Evolutionary conservation across 2,797 vertebrate genomes (phyloP), one percentile per base, ranked within the genome.

Genomic region (Macropodus opercularis): DNA sequence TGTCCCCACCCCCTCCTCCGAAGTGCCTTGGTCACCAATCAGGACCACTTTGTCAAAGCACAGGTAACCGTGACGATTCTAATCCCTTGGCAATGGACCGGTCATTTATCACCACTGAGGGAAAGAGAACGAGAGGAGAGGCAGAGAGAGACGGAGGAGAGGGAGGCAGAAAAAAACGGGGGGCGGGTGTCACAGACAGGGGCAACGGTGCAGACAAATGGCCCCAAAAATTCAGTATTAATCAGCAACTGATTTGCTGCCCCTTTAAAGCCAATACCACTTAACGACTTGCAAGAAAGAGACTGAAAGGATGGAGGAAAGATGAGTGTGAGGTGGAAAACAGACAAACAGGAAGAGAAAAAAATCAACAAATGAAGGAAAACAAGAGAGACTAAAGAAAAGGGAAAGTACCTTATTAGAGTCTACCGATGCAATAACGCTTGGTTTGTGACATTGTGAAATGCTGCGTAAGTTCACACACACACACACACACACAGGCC

Each of bases 191-290:
- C 84, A 88, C 64, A 83, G 90, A 91, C 89, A 86, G 91, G 85
- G 72, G 86, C 82, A 87, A 81, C 68, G 72, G 83, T 78, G 83
- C 88, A 92, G 89, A 92, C 86, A 92, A 92, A 91, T 90, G 89
- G 90, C 85, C 89, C 85, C 87, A 81, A 91, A 90, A 91, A 92
- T 91, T 89, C 85, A 81, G 91, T 90, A 92, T 92, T 92, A 92
- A 92, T 92, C 91, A 92, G 89, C 85, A 87, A 88, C 87, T 90
- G 90, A 92, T 92, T 92, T 91, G 90, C 90, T 91, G 90, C 87
- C 89, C 89, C 81, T 85, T 89, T 89, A 90, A 86, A 90, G 89
- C 89, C 90, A 88, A 91, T 90, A 91, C 84, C 87, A 90, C 89
- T 91, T 90, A 91, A 86, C 77, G 48, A 83, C 71, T 72, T 44